Percentiles rank a stretch among this genome's conserved stretches.
These are phyloP conservation scores for Agrilus cyanescens DNA, from an alignment of 2,888 invertebrate genomes.

Conservation along the genomic window DNA sequence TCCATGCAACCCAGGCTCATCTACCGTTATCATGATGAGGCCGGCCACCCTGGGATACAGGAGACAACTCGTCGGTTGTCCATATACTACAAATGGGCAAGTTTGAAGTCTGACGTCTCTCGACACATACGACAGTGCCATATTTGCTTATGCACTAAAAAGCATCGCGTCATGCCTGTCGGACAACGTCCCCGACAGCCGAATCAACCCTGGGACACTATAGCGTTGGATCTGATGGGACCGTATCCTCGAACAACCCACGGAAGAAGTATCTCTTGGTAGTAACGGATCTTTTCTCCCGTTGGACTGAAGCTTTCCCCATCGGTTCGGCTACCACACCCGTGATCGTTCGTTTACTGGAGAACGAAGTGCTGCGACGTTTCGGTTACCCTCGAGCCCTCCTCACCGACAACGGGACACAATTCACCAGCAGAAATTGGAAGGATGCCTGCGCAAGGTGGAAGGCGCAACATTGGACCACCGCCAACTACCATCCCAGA, in stretches of 20 bases:
- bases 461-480: slow-evolving; percentile 7
- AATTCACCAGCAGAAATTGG: too few relatives aligned
- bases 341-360: slow-evolving; percentile 3
- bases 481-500: slow-evolving; percentile 16
- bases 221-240: slow-evolving; percentile 10
- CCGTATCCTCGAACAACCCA: slow-evolving; percentile 5
- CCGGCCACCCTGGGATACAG: slow-evolving; percentile 16
- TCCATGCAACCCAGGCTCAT: background rate
- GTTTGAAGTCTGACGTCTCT: slow-evolving; percentile 9
- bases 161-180: slow-evolving; percentile 5
- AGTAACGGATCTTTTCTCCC: slow-evolving; percentile 15
- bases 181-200: slow-evolving; percentile 7
- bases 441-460: too few relatives aligned
- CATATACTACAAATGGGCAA: slow-evolving; percentile 8
- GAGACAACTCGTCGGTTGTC: slow-evolving; percentile 11
- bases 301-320: slow-evolving; percentile 19
- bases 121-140: slow-evolving; percentile 14
- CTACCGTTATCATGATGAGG: slow-evolving; percentile 8
- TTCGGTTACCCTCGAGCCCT: slow-evolving; percentile 9
- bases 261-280: slow-evolving; percentile 13
- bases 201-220: slow-evolving; percentile 5
- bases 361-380: slow-evolving; percentile 9
- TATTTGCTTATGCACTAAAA: slow-evolving; percentile 5
- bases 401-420: slow-evolving; percentile 8
- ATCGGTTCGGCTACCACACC: slow-evolving; percentile 4